Evolutionary conservation across 2,888 invertebrate species (phyloP).

Genomic region (Dolichopus griseipennis): DNA sequence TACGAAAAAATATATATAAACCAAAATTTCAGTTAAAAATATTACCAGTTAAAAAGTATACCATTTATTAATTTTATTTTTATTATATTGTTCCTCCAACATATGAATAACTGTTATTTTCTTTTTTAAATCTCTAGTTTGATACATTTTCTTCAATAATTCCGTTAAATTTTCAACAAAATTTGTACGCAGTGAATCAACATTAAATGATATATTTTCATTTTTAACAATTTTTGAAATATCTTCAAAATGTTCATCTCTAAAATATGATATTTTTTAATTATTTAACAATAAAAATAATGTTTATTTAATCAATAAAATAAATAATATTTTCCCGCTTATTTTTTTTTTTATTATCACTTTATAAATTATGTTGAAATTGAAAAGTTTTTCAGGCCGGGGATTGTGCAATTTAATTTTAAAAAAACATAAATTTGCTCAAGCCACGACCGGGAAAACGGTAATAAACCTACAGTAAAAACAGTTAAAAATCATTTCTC

Average conservation of each 20-base stretch:
- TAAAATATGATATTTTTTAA: too few species aligned
- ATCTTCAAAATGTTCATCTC: constrained; percentile 11
- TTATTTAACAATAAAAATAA: too few species aligned
- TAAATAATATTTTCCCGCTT: too few species aligned
- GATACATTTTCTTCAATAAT: constrained; percentile 26
- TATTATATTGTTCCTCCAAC: constrained; percentile 27
- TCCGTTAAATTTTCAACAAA: background rate
- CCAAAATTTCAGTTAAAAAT: too few species aligned
- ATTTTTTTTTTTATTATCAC: too few species aligned
- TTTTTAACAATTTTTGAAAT: constrained; percentile 7
- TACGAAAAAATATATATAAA: constrained; percentile 12
- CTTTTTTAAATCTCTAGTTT: constrained; percentile 22
- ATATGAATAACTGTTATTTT: constrained; percentile 26
- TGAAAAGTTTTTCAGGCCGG: constrained; percentile 30
- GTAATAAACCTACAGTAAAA: background rate
- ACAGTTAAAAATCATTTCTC: too few species aligned
- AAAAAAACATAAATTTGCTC: constrained; percentile 27
- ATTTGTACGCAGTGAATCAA: background rate
- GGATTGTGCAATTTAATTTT: constrained; percentile 33
- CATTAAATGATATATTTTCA: background rate
- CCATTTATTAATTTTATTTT: constrained; percentile 26
- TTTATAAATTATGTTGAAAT: background rate
- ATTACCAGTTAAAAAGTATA: constrained; percentile 16
- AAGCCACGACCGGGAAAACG: constrained; percentile 30
- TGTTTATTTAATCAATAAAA: too few species aligned